phyloP scores from a whole-genome alignment of 2,113 vertebrate genomes.

The Xenus cinereus region DNA sequence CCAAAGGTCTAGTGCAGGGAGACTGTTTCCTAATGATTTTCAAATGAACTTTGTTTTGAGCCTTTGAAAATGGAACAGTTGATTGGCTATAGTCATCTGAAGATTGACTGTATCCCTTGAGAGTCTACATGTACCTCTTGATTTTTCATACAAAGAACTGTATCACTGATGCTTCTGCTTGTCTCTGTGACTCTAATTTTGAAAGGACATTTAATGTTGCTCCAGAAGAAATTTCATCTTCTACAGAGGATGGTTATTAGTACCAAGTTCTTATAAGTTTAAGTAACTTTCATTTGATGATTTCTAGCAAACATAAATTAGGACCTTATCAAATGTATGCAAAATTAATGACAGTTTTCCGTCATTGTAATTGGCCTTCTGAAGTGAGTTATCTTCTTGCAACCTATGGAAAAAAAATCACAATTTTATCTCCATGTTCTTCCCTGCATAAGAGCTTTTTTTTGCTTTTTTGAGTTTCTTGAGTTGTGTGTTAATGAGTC shows the following conservation, averaged over 20 bases:
- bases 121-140: background rate
- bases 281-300: background rate
- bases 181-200: background rate
- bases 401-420: background rate
- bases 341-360: background rate
- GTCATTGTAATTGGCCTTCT: background rate
- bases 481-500: background rate
- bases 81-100: background rate
- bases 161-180: background rate
- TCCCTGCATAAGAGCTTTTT: background rate
- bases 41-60: background rate
- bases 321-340: background rate
- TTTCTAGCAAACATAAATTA: background rate
- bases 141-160: background rate
- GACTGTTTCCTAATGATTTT: background rate
- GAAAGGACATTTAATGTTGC: background rate
- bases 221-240: background rate
- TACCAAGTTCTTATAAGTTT: background rate
- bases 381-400: background rate
- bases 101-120: background rate
- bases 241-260: background rate
- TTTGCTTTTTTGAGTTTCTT: background rate
- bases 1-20: background rate
- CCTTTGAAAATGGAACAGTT: background rate
- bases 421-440: background rate